Percentiles rank a stretch among this genome's conserved stretches.
Evolutionary conservation across 2,888 invertebrate species (phyloP).

Genomic region (Andrena marginata): DNA sequence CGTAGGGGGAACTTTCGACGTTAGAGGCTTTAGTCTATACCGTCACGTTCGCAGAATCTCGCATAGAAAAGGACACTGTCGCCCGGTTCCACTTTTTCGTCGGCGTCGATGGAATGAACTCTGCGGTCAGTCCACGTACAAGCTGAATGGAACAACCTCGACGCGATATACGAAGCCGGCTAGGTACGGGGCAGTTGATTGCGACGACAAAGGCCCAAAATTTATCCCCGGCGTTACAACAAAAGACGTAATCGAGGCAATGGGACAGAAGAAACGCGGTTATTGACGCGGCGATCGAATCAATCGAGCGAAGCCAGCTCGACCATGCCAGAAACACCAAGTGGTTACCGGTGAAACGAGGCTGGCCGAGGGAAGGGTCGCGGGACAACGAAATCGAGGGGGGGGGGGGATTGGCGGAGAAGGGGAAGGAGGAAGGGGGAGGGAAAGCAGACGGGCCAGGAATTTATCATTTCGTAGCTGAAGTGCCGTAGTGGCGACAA

Average conservation of each 20-base stretch:
- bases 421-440: background rate
- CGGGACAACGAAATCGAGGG: slow-evolving; percentile 23
- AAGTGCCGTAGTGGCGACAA: slow-evolving; percentile 78
- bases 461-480: slow-evolving; percentile 82
- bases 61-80: too few relatives aligned
- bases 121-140: too few relatives aligned
- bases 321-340: slow-evolving; percentile 62
- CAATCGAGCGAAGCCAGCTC: slow-evolving; percentile 61
- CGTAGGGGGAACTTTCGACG: background rate
- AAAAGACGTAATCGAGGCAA: slow-evolving; percentile 49
- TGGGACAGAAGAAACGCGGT: slow-evolving; percentile 54
- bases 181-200: too few relatives aligned
- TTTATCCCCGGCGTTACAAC: slow-evolving; percentile 7
- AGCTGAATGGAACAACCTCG: too few relatives aligned
- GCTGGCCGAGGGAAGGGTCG: slow-evolving; percentile 1
- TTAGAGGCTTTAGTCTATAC: background rate
- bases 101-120: too few relatives aligned
- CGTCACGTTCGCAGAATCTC: background rate
- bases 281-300: slow-evolving; percentile 58
- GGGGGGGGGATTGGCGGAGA: slow-evolving; percentile 2
- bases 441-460: slow-evolving; percentile 70
- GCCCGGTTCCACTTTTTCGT: too few relatives aligned
- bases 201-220: background rate
- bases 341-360: slow-evolving; percentile 49
- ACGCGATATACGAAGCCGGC: too few relatives aligned